phyloP scores from a whole-genome alignment of 2,797 vertebrate species.

The Simalia tracyae region DNA sequence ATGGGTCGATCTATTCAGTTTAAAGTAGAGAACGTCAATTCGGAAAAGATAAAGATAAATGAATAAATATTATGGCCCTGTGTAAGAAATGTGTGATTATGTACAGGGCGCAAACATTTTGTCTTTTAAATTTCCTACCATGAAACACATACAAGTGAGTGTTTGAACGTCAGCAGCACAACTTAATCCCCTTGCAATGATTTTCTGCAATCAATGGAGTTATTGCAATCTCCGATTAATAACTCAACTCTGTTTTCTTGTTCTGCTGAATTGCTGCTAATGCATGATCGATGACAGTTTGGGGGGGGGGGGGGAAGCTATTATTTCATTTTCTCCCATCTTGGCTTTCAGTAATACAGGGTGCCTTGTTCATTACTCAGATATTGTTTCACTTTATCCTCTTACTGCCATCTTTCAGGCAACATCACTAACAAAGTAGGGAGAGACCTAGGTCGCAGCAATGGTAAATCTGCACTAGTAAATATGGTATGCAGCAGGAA shows the following conservation, averaged over 20 bases:
- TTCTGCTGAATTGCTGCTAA: conserved; percentile 32
- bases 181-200: conserved; percentile 20
- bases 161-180: conserved; percentile 18
- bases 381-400: background rate
- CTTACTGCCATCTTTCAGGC: background rate
- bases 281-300: conserved; percentile 27
- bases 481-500: background rate
- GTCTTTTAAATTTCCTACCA: background rate
- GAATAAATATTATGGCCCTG: background rate
- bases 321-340: conserved; percentile 6
- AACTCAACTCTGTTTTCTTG: conserved; percentile 24
- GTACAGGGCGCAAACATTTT: background rate
- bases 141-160: conserved; percentile 8
- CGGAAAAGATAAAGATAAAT: background rate
- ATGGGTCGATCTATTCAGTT: background rate
- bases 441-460: background rate
- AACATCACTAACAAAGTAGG: too few relatives aligned
- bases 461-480: too few relatives aligned
- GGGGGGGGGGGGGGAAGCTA: background rate
- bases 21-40: background rate
- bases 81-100: background rate
- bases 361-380: conserved; percentile 10
- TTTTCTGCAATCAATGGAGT: background rate
- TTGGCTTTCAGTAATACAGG: conserved; percentile 10
- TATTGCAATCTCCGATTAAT: conserved; percentile 26